These are phyloP conservation scores for Saccostrea glomerata DNA, from an alignment of 1,140 invertebrate genomes.

Conservation along the genomic window DNA sequence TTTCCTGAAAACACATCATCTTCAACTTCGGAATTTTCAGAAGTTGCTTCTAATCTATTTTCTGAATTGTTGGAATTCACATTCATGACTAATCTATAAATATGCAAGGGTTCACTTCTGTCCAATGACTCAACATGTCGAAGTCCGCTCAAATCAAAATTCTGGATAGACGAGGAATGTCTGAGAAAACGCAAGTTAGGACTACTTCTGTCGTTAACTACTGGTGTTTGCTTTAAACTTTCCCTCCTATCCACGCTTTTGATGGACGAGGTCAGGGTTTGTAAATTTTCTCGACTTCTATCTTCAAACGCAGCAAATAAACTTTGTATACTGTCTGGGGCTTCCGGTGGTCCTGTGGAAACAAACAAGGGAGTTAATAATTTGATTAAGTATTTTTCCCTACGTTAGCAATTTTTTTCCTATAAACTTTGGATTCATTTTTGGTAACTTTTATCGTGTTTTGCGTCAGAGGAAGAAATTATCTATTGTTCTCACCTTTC, in stretches of 20 bases:
- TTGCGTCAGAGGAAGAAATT: neutral
- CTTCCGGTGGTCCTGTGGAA: neutral
- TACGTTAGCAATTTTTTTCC: neutral
- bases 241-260: slow-evolving; percentile 57
- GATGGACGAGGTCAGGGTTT: slow-evolving; percentile 60
- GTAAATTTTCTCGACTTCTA: slow-evolving; percentile 59
- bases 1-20: neutral
- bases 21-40: neutral
- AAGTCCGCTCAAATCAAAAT: slow-evolving; percentile 60
- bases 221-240: slow-evolving; percentile 54
- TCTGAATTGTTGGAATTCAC: slow-evolving; percentile 8
- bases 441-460: no score
- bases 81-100: slow-evolving; percentile 54
- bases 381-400: neutral
- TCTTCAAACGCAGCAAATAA: slow-evolving; percentile 69
- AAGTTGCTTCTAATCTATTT: neutral
- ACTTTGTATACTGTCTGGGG: slow-evolving; percentile 55
- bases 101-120: slow-evolving; percentile 62
- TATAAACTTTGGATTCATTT: neutral
- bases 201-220: slow-evolving; percentile 57
- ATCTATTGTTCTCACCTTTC: neutral
- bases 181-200: slow-evolving; percentile 45
- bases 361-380: neutral
- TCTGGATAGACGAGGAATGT: slow-evolving; percentile 59
- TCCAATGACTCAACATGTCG: slow-evolving; percentile 55